phyloP scores from a whole-genome alignment of 1,140 invertebrate species.

The Hypsibius dujardini region DNA sequence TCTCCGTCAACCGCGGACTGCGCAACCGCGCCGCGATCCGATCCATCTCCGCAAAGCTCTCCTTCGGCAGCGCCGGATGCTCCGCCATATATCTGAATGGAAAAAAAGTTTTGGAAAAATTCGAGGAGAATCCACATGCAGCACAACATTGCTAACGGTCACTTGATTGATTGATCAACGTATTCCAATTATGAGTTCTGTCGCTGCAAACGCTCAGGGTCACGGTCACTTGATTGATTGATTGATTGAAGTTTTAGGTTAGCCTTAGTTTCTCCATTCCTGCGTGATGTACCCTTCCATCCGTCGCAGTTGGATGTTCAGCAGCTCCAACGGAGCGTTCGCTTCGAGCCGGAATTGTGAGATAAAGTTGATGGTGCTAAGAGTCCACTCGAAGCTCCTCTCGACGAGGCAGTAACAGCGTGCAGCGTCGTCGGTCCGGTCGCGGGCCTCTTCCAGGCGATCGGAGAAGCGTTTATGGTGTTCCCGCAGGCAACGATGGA shows the following conservation, averaged over 20 bases:
- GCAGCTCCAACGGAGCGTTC: slow-evolving; percentile 33
- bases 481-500: slow-evolving; percentile 46
- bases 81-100: too few relatives aligned
- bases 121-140: too few relatives aligned
- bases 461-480: slow-evolving; percentile 52
- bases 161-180: too few relatives aligned
- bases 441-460: slow-evolving; percentile 52
- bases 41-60: slow-evolving; percentile 50
- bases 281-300: slow-evolving; percentile 38
- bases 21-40: slow-evolving; percentile 49
- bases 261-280: too few relatives aligned
- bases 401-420: slow-evolving; percentile 57
- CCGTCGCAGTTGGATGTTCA: slow-evolving; percentile 35
- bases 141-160: too few relatives aligned
- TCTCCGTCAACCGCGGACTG: slow-evolving; percentile 54
- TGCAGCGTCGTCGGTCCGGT: slow-evolving; percentile 55
- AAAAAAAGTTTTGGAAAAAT: too few relatives aligned
- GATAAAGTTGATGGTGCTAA: slow-evolving; percentile 46
- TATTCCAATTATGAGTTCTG: too few relatives aligned
- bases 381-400: slow-evolving; percentile 51
- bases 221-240: too few relatives aligned
- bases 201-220: too few relatives aligned
- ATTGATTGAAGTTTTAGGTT: too few relatives aligned
- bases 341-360: slow-evolving; percentile 45
- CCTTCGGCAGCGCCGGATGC: slow-evolving; percentile 41